Evolutionary conservation across 2,797 vertebrate genomes (phyloP), one percentile per base, ranked within the genome.

Genomic region (Centropyge bicolor): DNA sequence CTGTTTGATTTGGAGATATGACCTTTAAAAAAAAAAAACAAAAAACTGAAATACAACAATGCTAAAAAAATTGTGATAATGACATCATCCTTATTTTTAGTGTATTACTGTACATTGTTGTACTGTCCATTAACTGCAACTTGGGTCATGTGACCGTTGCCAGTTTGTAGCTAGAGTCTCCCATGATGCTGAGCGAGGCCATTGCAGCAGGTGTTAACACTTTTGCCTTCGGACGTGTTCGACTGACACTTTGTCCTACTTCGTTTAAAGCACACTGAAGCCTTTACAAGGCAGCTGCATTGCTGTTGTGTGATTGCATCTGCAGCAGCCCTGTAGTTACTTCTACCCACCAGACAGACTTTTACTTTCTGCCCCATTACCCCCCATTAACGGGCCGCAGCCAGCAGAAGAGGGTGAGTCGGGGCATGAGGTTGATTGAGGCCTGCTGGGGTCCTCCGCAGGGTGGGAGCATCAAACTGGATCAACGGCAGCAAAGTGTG

Each of bases 341-440:
- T 74, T 68, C 70, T 69, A 82, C 69, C 80, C 78, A 84, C 72
- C 60, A 73, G 76, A 83, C 88, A 89, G 85, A 85, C 78, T 85
- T 57, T 45, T 46, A n/a, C 35, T 90, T 93, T 94, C 89, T 88
- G 90, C 84, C 75, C 86, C 92, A 93, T 93, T 94, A 91, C 69
- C 63, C 43, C 66, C 76, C 83, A 92, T 91, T 90, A 92, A 80
- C 35, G 3, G 75, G 61, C 73, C 22, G 60, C 64, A 70, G 74
- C 59, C 79, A 57, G 77, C 60, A 64, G 63, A 59, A 74, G 70
- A 38, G 13, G 59, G n/a, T 43, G 60, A 76, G 52, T 52, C 5
- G 1, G 69, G 57, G 55, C 63, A n/a, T 9, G 49, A 52, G 80
- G 78, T 71, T 80, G 69, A 66, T 68, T 77, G 74, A 55, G 69